Evolutionary conservation across 2,888 invertebrate genomes (phyloP), one percentile per base, ranked within the genome.

Genomic region (Lepidochrysops patricia): DNA sequence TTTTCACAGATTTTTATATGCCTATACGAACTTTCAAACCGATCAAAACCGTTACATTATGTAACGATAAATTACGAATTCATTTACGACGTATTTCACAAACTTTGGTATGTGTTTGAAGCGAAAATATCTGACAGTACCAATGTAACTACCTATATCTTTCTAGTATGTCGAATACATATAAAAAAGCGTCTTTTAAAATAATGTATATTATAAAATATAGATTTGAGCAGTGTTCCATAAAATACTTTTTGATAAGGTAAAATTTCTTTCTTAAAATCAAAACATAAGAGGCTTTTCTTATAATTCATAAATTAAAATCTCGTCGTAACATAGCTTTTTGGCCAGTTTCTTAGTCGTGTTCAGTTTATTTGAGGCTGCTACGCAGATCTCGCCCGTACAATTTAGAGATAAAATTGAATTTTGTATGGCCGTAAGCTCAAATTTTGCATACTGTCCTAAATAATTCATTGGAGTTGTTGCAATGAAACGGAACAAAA

Each of bases 401-500:
- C 12, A 2, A 29, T 27, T 29, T 32, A 54, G 54, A 15, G 32
- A 54, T 54, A 54, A 54, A 54, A 54, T 19, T 29, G 29, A 29
- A 54, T 54, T 54, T 54, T 29, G 19, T 54, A 54, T 15, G 15
- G 9, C 29, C 15, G 13, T 12, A 5, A 32, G 54, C 32, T 29
- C 32, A 15, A 29, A 54, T 54, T 54, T 54, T 54, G 54, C 13
- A 54, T 54, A 32, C 32, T 54, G 54, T 32, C 54, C 32, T 54
- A 54, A 54, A 54, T 54, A 54, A 54, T 54, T 54, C 32, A 54
- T 54, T 54, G 54, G 54, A 32, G 54, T 32, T 54, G 54, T 54
- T 54, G 54, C 54, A 54, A 29, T 29, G 54, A 29, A 54, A 54
- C 29, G 19, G 54, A 32, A 29, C 52, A 54, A 54, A 54, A n/a